phyloP scores from a whole-genome alignment of 2,888 invertebrate species.

The Watsonalla binaria region DNA sequence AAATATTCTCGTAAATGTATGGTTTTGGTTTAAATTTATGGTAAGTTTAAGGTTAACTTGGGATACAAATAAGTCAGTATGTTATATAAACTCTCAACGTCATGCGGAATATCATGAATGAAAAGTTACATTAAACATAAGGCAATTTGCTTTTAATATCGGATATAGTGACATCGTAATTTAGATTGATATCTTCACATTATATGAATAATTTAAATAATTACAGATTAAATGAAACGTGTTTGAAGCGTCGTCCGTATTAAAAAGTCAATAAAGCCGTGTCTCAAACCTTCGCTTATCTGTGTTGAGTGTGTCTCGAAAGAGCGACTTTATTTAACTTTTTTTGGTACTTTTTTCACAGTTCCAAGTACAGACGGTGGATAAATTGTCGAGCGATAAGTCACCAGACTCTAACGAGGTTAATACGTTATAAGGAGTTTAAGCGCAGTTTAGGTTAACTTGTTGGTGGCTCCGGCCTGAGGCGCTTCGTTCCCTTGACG shows the following conservation, averaged over 20 bases:
- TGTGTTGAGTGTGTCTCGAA: constrained; percentile 20
- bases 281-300: not conserved
- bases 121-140: not conserved
- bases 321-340: constrained; percentile 62
- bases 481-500: constrained; percentile 33
- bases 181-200: not conserved
- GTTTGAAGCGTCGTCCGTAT: not conserved
- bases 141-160: not conserved
- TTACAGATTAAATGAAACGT: not conserved
- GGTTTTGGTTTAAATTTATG: not conserved
- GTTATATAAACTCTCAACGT: no score
- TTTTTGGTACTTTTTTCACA: constrained; percentile 57
- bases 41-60: not conserved
- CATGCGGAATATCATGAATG: no score
- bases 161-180: not conserved
- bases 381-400: constrained; percentile 70
- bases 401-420: constrained; percentile 57
- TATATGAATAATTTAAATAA: not conserved
- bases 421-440: constrained; percentile 70
- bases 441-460: constrained; percentile 44
- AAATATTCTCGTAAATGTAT: not conserved
- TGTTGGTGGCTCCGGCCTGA: constrained; percentile 29
- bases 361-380: constrained; percentile 37
- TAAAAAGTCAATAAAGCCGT: constrained; percentile 1
- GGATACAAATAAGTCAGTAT: no score